These are phyloP conservation scores for Suillia variegata DNA, from an alignment of 2,888 invertebrate species.

Conservation along the genomic window DNA sequence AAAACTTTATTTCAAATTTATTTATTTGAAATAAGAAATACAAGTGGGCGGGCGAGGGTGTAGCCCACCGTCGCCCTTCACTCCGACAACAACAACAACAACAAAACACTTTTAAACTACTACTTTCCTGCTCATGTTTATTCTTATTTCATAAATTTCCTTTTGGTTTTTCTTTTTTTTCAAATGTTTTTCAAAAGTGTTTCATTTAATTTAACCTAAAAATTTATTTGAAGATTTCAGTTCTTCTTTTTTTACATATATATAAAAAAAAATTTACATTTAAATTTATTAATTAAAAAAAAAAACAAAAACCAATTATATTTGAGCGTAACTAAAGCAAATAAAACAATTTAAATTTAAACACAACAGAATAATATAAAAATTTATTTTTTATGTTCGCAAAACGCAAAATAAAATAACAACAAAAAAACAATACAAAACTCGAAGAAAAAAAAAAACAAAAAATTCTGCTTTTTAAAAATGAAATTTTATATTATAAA, in stretches of 20 bases:
- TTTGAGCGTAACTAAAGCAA: slow-evolving; percentile 34
- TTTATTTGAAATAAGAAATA: neutral
- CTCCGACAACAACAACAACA: neutral
- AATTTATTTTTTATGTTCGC: slow-evolving; percentile 14
- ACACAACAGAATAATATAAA: no score
- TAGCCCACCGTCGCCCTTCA: neutral
- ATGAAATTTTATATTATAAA: slow-evolving; percentile 43
- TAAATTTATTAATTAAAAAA: slow-evolving; percentile 32
- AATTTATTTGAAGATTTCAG: slow-evolving; percentile 12
- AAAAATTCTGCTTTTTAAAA: slow-evolving; percentile 43
- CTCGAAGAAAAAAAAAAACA: slow-evolving; percentile 6
- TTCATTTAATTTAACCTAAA: slow-evolving; percentile 16
- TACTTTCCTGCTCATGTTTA: no score
- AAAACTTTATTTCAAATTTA: neutral
- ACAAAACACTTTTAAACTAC: neutral
- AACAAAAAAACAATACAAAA: slow-evolving; percentile 1
- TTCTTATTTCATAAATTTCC: neutral
- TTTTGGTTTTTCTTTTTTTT: neutral
- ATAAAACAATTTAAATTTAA: slow-evolving; percentile 20
- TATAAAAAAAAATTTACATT: slow-evolving; percentile 12
- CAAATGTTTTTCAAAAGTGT: slow-evolving; percentile 20
- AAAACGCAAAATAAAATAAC: slow-evolving; percentile 7
- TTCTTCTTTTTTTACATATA: slow-evolving; percentile 1
- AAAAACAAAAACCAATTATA: no score
- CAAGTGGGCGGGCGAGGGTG: no score